These are phyloP conservation scores for Vandiemenella viatica DNA, from an alignment of 2,888 invertebrate species.

Conservation along the genomic window DNA sequence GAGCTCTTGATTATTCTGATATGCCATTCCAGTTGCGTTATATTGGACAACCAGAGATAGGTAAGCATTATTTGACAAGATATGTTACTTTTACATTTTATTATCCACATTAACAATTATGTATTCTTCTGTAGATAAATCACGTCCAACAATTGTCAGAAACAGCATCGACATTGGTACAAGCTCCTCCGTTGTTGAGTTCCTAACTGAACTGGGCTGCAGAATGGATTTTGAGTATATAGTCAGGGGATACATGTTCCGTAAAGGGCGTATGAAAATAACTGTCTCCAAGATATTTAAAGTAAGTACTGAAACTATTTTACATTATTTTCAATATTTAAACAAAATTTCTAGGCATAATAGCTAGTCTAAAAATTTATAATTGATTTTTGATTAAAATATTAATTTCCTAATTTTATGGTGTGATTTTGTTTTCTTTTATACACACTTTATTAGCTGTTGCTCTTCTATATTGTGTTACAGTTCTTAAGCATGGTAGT, in stretches of 20 bases:
- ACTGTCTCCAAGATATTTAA: conserved; percentile 90
- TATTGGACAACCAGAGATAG: conserved; percentile 79
- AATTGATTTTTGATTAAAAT: no score
- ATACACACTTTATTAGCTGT: no score
- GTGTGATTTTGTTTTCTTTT: no score
- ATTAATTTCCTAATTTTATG: no score
- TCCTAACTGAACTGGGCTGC: conserved; percentile 81
- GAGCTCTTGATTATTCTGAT: conserved; percentile 66
- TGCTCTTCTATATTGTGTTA: no score
- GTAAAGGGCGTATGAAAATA: conserved; percentile 93
- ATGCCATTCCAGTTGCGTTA: conserved; percentile 84
- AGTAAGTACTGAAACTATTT: conserved; percentile 21
- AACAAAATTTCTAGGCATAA: no score
- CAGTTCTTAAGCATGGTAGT: no score
- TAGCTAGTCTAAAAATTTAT: no score
- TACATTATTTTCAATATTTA: background rate
- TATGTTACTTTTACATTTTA: background rate
- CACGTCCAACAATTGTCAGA: conserved; percentile 74
- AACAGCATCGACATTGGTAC: conserved; percentile 88
- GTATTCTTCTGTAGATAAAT: conserved; percentile 75
- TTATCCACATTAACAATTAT: no score
- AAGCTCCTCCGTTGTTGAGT: conserved; percentile 77
- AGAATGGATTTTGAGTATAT: conserved; percentile 87
- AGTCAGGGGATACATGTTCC: conserved; percentile 84
- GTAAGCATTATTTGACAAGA: conserved; percentile 13